Evolutionary conservation across 2,113 vertebrate genomes (phyloP).

Genomic region (Fukomys damarensis): DNA sequence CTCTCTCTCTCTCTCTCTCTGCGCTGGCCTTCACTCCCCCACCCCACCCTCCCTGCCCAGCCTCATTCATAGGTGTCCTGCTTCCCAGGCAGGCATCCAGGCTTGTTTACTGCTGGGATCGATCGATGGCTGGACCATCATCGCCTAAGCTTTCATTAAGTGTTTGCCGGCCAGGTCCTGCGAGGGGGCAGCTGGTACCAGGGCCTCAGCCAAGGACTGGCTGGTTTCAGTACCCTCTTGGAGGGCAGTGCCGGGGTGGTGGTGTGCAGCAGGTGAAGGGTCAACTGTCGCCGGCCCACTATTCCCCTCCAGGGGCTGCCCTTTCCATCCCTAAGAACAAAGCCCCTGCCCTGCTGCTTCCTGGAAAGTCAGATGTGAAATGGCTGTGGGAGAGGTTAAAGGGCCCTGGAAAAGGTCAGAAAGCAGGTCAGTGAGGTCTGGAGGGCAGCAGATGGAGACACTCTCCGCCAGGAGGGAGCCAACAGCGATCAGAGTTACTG

Average conservation of each 20-base stretch:
- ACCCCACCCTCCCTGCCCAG: not conserved
- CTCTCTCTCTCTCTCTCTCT: not conserved
- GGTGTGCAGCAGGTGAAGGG: not conserved
- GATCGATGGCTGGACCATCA: not conserved
- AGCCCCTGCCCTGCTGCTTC: not conserved
- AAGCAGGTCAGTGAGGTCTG: not conserved
- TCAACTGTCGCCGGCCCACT: not conserved
- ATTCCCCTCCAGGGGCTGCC: not conserved
- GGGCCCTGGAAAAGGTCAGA: constrained; percentile 18
- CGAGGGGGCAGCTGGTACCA: not conserved
- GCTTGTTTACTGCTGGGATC: not conserved
- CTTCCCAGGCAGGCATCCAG: constrained; percentile 6
- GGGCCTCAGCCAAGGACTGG: not conserved
- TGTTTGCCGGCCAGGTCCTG: not conserved
- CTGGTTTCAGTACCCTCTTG: not conserved
- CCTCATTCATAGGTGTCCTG: constrained; percentile 42
- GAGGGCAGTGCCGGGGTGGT: not conserved
- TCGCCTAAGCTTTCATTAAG: constrained; percentile 20
- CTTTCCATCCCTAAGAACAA: not conserved
- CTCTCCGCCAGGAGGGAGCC: not conserved
- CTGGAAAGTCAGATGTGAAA: not conserved
- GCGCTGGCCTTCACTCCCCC: not conserved
- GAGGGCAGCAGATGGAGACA: constrained; percentile 22
- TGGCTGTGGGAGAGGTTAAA: constrained; percentile 11
- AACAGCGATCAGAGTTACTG: not conserved